Conservation (phyloP, 2,113 vertebrate genomes). For the Ceyx cyanopectus region DNA sequence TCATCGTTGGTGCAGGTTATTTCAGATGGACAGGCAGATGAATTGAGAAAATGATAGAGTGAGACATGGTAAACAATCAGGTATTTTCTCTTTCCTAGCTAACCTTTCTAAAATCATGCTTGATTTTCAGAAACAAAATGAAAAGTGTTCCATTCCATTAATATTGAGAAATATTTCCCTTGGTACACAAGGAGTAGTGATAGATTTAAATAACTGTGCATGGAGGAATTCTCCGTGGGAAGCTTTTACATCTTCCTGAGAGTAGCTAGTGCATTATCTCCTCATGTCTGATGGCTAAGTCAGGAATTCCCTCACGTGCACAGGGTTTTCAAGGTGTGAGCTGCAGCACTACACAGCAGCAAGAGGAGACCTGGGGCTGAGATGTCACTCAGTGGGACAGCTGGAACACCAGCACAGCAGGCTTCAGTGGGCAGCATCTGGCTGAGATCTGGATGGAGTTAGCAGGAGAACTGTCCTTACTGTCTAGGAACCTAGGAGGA, state of each 20-base stretch:
- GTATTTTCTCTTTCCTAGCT: constrained; percentile 1
- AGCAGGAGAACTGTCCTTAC: neutral
- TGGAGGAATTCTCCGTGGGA: neutral
- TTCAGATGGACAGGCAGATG: constrained; percentile 9
- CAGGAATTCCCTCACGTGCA: neutral
- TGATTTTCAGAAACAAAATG: constrained; percentile 54
- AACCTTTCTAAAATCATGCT: constrained; percentile 35
- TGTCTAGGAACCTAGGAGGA: neutral
- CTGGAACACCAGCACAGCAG: neutral
- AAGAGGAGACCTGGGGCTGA: neutral
- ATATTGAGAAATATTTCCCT: constrained; percentile 22
- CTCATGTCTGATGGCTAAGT: neutral
- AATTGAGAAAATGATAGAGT: constrained; percentile 4
- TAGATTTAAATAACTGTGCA: constrained; percentile 30
- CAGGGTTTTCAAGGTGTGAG: neutral
- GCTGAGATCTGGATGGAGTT: neutral
- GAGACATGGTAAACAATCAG: constrained; percentile 37
- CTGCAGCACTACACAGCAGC: neutral
- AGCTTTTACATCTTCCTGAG: constrained; percentile 34
- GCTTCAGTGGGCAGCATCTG: neutral
- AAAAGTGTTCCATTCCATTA: constrained; percentile 31
- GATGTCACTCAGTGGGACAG: neutral
- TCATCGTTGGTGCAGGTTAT: neutral
- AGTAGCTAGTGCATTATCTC: constrained; percentile 6
- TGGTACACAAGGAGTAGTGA: neutral